Evolutionary conservation across 1,140 invertebrate genomes (phyloP).

Genomic region (Halyomorpha halys): DNA sequence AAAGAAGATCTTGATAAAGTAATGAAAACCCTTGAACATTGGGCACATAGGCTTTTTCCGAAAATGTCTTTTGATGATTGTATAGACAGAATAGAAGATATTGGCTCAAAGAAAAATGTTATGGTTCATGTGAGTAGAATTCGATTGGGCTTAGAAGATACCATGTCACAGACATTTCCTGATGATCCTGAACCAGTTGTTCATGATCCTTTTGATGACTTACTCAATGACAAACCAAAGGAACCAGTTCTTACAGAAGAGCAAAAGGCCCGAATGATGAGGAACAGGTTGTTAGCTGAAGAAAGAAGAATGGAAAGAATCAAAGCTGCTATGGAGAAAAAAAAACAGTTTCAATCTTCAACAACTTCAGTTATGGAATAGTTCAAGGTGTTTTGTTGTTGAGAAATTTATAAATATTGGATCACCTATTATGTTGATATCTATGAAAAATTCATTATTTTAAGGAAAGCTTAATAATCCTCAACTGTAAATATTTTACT

Average conservation of each 20-base stretch:
- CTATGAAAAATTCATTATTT: too few relatives aligned
- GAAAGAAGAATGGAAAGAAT: conserved; percentile 14
- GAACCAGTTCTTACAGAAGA: conserved; percentile 6
- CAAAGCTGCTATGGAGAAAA: not conserved
- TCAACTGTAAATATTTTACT: too few relatives aligned
- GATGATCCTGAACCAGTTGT: conserved; percentile 31
- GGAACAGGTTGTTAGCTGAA: not conserved
- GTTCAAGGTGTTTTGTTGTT: too few relatives aligned
- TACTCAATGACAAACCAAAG: conserved; percentile 36
- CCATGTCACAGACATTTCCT: conserved; percentile 33
- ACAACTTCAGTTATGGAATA: too few relatives aligned
- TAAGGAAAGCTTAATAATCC: too few relatives aligned
- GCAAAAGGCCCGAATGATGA: conserved; percentile 8
- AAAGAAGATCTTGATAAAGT: conserved; percentile 67
- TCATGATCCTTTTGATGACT: conserved; percentile 41
- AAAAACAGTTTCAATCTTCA: too few relatives aligned
- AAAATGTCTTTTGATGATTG: conserved; percentile 79
- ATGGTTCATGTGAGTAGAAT: conserved; percentile 36
- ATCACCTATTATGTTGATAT: too few relatives aligned
- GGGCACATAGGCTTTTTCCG: conserved; percentile 81
- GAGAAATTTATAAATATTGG: too few relatives aligned
- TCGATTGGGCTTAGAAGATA: conserved; percentile 32
- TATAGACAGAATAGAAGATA: conserved; percentile 63
- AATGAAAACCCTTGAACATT: conserved; percentile 75
- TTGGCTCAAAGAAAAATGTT: conserved; percentile 63